These are phyloP conservation scores for Columba livia DNA, from an alignment of 2,113 vertebrate species.

Conservation along the genomic window DNA sequence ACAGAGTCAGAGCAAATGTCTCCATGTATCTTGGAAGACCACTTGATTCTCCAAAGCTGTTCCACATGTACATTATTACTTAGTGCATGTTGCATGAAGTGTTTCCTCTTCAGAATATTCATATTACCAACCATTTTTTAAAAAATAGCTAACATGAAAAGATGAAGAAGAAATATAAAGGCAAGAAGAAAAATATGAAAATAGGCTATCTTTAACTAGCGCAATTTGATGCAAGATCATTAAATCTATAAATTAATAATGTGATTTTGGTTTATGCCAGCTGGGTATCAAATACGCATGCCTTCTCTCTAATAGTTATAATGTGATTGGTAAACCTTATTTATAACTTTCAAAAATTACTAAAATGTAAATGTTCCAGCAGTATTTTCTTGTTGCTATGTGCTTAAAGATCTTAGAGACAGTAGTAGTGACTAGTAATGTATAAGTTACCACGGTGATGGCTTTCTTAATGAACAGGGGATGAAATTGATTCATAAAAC, in stretches of 20 bases:
- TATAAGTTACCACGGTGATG: conserved; percentile 44
- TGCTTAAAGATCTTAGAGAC: background rate
- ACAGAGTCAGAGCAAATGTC: background rate
- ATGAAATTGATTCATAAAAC: conserved; percentile 47
- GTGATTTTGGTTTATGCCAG: background rate
- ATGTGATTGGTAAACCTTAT: background rate
- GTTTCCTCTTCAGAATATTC: background rate
- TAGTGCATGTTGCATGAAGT: background rate
- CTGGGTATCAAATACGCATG: background rate
- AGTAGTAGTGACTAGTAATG: conserved; percentile 7
- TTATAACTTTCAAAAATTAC: background rate
- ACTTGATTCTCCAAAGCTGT: background rate
- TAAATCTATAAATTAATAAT: background rate
- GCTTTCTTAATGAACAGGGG: conserved; percentile 33
- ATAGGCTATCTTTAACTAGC: background rate
- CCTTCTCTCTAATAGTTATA: background rate
- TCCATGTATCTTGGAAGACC: background rate
- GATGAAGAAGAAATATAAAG: background rate
- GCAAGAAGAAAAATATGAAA: background rate
- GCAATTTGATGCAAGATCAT: background rate
- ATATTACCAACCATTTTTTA: background rate
- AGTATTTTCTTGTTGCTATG: background rate
- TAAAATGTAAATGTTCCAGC: background rate
- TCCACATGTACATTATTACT: accelerated
- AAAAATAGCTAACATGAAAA: background rate